phyloP scores from a whole-genome alignment of 2,113 vertebrate species.

The Tauraco erythrolophus region DNA sequence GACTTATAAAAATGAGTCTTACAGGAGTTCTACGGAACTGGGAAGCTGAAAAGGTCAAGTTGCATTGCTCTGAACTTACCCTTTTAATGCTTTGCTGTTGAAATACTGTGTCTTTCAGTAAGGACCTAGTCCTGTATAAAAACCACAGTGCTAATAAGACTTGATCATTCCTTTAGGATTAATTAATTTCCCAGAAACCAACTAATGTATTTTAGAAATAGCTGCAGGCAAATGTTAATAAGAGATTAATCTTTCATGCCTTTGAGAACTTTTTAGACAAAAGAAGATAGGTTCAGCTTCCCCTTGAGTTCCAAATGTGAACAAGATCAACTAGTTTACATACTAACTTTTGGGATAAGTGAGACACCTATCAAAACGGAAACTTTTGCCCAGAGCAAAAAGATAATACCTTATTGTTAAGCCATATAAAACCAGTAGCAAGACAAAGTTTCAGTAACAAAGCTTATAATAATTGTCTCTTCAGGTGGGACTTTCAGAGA shows the following conservation, averaged over 20 bases:
- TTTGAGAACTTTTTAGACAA: conserved; percentile 25
- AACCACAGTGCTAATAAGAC: conserved; percentile 17
- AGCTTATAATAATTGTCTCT: background rate
- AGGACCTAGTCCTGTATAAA: background rate
- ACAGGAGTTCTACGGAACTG: background rate
- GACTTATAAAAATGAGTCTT: background rate
- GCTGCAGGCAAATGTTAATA: conserved; percentile 59
- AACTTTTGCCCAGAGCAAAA: background rate
- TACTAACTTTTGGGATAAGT: background rate
- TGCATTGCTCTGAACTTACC: background rate
- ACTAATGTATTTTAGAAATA: conserved; percentile 46
- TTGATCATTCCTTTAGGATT: conserved; percentile 49
- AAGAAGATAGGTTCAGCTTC: conserved; percentile 30
- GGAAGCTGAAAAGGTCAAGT: conserved; percentile 27
- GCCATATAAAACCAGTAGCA: background rate
- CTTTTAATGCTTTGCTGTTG: background rate
- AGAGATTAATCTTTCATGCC: conserved; percentile 52
- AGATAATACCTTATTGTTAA: background rate
- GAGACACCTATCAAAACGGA: background rate
- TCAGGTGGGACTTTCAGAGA: background rate
- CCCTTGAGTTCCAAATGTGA: background rate
- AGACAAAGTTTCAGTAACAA: background rate
- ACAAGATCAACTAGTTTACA: background rate
- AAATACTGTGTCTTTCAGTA: conserved; percentile 1
- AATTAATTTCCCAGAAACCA: conserved; percentile 61